phyloP scores from a whole-genome alignment of 64 coral and sea anemone genomes.

The Pocillopora verrucosa region DNA sequence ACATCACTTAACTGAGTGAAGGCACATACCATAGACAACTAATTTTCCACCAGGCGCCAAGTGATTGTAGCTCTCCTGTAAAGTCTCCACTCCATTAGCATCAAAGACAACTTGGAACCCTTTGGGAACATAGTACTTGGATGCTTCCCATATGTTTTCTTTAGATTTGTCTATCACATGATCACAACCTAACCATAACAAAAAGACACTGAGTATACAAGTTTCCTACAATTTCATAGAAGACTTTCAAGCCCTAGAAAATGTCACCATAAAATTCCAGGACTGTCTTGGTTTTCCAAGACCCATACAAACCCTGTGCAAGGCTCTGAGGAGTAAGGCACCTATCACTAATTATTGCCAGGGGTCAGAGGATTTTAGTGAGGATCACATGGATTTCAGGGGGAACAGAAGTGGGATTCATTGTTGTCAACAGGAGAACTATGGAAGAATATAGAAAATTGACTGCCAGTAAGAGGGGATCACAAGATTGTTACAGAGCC shows the following conservation, averaged over 20 bases:
- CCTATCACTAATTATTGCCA: too few species aligned
- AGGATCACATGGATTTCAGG: too few species aligned
- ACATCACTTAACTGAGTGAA: not conserved
- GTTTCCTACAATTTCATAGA: too few species aligned
- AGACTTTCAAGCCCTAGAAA: too few species aligned
- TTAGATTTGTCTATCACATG: slow-evolving; percentile 97
- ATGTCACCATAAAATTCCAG: not conserved
- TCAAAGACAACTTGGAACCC: slow-evolving; percentile 94
- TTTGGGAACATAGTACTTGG: slow-evolving; percentile 34
- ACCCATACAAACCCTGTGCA: too few species aligned
- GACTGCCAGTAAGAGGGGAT: too few species aligned
- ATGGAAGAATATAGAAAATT: too few species aligned
- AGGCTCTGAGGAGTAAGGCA: too few species aligned
- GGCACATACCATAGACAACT: slow-evolving; percentile 83
- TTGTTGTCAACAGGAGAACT: too few species aligned
- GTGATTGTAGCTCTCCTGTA: slow-evolving; percentile 81
- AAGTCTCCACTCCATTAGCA: slow-evolving; percentile 94
- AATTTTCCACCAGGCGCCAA: slow-evolving; percentile 84
- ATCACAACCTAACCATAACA: slow-evolving; percentile 70
- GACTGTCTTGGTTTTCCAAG: too few species aligned
- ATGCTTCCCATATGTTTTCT: slow-evolving; percentile 83
- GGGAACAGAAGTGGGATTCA: not conserved
- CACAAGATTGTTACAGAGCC: too few species aligned
- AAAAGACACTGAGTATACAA: not conserved
- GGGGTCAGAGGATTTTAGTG: too few species aligned